Percentiles rank a stretch among this genome's conserved stretches.
Evolutionary conservation across 2,113 vertebrate species (phyloP).

Genomic region (Zosterops lateralis): DNA sequence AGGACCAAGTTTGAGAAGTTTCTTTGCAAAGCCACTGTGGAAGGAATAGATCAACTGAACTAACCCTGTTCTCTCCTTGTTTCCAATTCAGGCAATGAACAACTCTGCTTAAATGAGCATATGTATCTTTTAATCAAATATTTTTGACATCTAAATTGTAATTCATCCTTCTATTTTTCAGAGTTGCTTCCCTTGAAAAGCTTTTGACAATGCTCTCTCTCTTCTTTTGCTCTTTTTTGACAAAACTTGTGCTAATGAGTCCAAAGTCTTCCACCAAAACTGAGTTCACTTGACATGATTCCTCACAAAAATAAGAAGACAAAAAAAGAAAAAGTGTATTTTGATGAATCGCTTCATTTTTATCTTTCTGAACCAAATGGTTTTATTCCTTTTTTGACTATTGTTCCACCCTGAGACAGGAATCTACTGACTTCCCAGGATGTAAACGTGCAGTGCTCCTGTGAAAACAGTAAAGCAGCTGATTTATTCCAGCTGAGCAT

Average conservation of each 20-base stretch:
- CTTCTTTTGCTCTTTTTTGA: neutral
- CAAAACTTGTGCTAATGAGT: neutral
- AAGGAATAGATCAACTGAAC: neutral
- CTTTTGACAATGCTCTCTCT: neutral
- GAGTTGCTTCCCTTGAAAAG: neutral
- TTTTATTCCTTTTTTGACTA: neutral
- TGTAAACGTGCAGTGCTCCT: neutral
- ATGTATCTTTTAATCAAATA: neutral
- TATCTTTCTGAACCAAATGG: neutral
- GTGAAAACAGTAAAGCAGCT: neutral
- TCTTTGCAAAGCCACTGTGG: neutral
- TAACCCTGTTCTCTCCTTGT: neutral
- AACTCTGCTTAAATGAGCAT: neutral
- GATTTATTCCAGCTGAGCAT: constrained; percentile 15
- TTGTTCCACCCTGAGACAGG: neutral
- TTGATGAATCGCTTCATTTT: neutral
- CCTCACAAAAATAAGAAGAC: neutral
- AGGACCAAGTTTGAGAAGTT: neutral
- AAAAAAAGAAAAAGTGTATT: neutral
- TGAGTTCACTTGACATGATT: neutral
- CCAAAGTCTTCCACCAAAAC: neutral
- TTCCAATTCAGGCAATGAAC: neutral
- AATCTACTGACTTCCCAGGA: neutral
- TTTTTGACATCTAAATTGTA: neutral
- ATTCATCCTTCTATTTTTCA: neutral